Percentiles rank a stretch among this genome's conserved stretches.
Conservation (phyloP, 2,797 vertebrate species). For the Tachyglossus aculeatus region DNA sequence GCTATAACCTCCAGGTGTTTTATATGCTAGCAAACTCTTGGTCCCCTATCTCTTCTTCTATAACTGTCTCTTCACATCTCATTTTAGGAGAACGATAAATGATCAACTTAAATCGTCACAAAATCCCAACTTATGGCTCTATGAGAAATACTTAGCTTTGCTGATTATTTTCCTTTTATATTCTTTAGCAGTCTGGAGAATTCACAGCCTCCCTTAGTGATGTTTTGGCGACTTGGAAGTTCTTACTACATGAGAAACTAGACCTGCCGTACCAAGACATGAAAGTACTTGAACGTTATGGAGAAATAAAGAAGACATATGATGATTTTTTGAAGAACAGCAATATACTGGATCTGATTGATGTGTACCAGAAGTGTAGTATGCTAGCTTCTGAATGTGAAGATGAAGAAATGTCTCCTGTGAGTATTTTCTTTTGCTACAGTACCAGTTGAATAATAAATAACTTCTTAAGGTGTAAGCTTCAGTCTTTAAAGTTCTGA, state of each 20-base stretch:
- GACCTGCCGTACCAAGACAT: slow-evolving; percentile 73
- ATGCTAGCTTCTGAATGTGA: slow-evolving; percentile 72
- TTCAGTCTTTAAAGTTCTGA: not conserved
- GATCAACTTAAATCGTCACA: not conserved
- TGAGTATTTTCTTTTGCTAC: slow-evolving; percentile 82
- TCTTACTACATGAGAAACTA: slow-evolving; percentile 87
- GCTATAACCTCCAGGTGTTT: too few relatives aligned
- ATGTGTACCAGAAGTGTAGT: slow-evolving; percentile 79
- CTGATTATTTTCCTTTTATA: slow-evolving; percentile 19
- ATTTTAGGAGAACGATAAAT: too few relatives aligned
- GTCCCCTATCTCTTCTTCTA: too few relatives aligned
- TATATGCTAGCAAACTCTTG: too few relatives aligned
- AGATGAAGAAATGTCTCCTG: slow-evolving; percentile 72
- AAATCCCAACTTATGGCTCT: slow-evolving; percentile 4
- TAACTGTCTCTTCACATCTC: too few relatives aligned
- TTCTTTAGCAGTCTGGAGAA: slow-evolving; percentile 81
- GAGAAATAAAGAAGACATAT: slow-evolving; percentile 81
- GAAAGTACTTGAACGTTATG: slow-evolving; percentile 79
- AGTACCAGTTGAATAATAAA: too few relatives aligned
- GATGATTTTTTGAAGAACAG: slow-evolving; percentile 82
- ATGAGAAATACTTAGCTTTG: not conserved
- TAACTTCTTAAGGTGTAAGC: too few relatives aligned
- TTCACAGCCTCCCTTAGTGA: slow-evolving; percentile 88
- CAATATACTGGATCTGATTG: slow-evolving; percentile 90
- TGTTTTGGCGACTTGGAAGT: slow-evolving; percentile 87